phyloP scores from a whole-genome alignment of 2,888 invertebrate genomes.

The Pyrrhia umbra region DNA sequence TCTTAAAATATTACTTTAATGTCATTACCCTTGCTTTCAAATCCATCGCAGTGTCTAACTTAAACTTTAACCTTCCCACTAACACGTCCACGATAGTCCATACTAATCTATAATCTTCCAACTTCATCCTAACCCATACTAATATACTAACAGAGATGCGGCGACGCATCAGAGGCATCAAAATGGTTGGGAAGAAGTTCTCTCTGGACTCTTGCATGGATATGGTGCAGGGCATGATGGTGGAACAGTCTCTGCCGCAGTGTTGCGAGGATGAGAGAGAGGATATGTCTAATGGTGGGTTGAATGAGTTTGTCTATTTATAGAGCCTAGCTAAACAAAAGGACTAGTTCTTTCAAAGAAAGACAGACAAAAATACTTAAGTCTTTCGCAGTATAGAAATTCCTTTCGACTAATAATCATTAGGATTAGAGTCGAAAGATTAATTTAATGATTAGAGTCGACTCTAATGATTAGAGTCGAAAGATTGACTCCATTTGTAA shows the following conservation, averaged over 20 bases:
- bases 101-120: background rate
- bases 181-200: conserved; percentile 97
- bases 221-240: conserved; percentile 94
- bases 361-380: too few relatives aligned
- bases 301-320: conserved; percentile 3
- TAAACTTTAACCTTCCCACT: background rate
- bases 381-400: too few relatives aligned
- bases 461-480: too few relatives aligned
- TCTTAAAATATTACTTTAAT: too few relatives aligned
- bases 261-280: conserved; percentile 90
- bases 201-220: conserved; percentile 98
- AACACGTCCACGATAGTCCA: background rate
- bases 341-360: too few relatives aligned
- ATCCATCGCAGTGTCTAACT: background rate
- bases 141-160: conserved; percentile 92
- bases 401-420: too few relatives aligned
- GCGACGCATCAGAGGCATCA: conserved; percentile 95
- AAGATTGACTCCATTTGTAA: too few relatives aligned
- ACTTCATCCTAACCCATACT: conserved; percentile 15
- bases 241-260: conserved; percentile 87
- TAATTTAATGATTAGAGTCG: too few relatives aligned
- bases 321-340: background rate
- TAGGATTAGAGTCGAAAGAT: too few relatives aligned
- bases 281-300: conserved; percentile 85
- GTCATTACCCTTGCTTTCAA: background rate